Evolutionary conservation across 2,113 vertebrate genomes (phyloP).

Genomic region (Lasiurus cinereus): DNA sequence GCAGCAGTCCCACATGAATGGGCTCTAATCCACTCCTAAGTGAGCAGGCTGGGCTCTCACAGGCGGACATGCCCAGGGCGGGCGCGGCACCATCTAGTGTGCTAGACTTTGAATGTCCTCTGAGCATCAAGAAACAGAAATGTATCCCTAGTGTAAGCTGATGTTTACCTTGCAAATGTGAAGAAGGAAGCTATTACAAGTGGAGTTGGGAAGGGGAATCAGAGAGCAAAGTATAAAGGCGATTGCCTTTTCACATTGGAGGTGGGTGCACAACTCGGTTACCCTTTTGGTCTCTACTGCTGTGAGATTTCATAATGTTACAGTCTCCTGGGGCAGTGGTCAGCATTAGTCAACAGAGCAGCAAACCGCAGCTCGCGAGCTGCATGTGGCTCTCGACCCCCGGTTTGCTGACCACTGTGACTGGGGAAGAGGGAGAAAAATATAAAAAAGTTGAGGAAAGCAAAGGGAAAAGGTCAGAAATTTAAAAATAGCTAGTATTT

Average conservation of each 20-base stretch:
- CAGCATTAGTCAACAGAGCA: too few species aligned
- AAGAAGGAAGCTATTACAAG: not conserved
- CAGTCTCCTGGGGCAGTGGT: not conserved
- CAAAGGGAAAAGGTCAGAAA: constrained; percentile 17
- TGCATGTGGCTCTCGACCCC: too few species aligned
- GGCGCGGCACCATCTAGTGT: not conserved
- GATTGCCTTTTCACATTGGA: too few species aligned
- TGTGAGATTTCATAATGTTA: not conserved
- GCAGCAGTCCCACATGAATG: too few species aligned
- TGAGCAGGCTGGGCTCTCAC: not conserved
- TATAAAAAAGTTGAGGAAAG: not conserved
- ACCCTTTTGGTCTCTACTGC: not conserved
- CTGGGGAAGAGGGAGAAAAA: not conserved
- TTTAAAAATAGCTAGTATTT: constrained; percentile 6
- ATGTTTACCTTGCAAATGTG: not conserved
- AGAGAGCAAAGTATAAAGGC: not conserved
- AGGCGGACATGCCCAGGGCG: not conserved
- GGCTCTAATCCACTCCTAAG: not conserved
- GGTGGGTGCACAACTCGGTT: fast-evolving
- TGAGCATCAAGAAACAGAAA: not conserved
- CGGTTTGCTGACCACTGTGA: too few species aligned
- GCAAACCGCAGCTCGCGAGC: too few species aligned
- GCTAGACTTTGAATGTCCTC: not conserved
- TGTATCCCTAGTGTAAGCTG: not conserved
- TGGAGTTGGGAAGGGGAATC: not conserved